Conservation (phyloP, 2,113 vertebrate species). For the Bubo bubo region DNA sequence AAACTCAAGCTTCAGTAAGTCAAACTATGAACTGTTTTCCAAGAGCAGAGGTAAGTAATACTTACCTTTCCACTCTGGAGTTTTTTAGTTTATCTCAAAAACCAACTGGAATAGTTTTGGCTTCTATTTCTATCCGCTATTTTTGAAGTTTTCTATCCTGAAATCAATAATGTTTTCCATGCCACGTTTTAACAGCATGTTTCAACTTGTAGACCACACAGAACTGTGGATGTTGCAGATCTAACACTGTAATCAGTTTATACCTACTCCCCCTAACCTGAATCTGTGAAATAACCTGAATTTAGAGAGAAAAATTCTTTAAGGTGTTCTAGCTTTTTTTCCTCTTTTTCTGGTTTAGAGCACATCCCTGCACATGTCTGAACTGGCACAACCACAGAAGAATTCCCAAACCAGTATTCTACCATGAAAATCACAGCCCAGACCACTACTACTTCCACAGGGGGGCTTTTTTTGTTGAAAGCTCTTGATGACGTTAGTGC, state of each 20-base stretch:
- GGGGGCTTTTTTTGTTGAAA: neutral
- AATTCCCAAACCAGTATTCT: neutral
- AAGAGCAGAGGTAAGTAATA: conserved; percentile 19
- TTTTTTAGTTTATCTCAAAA: neutral
- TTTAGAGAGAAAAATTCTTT: neutral
- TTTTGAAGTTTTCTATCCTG: neutral
- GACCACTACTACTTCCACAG: neutral
- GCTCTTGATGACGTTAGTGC: neutral
- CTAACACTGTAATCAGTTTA: neutral
- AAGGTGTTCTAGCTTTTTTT: neutral
- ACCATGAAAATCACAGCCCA: neutral
- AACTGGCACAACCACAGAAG: neutral
- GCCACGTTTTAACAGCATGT: neutral
- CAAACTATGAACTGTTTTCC: conserved; percentile 19
- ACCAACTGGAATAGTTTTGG: neutral
- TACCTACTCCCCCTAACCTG: neutral
- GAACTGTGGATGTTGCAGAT: neutral
- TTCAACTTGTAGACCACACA: neutral
- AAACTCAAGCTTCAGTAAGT: conserved; percentile 53
- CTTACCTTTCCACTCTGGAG: neutral
- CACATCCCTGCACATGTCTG: neutral
- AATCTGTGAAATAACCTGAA: neutral
- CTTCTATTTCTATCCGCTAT: neutral
- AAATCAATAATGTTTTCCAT: neutral
- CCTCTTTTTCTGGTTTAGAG: neutral